Conservation (phyloP, 2,113 vertebrate genomes). For the Tapirus terrestris region DNA sequence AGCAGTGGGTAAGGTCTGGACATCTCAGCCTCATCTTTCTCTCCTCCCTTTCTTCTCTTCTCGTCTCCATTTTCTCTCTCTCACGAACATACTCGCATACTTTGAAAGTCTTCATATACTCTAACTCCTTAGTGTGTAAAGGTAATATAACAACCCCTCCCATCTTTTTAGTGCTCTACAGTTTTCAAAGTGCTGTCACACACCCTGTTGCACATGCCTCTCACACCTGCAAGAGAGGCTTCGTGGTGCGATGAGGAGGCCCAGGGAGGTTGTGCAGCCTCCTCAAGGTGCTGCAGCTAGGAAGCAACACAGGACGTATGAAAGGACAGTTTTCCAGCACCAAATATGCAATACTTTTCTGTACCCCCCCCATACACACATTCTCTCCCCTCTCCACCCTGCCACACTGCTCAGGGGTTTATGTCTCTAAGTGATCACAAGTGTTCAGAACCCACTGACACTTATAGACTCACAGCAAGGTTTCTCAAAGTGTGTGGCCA, state of each 20-base stretch:
- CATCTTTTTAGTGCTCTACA: neutral
- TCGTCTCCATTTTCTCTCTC: neutral
- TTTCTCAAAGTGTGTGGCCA: neutral
- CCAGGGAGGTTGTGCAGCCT: neutral
- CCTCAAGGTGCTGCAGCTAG: neutral
- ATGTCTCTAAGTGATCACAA: neutral
- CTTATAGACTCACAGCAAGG: neutral
- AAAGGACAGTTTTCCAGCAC: neutral
- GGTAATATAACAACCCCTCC: neutral
- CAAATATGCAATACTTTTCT: neutral
- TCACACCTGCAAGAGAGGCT: neutral
- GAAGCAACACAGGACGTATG: neutral
- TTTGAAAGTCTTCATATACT: neutral
- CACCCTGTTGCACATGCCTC: neutral
- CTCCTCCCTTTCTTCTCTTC: neutral
- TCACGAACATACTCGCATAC: neutral
- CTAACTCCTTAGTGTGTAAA: neutral
- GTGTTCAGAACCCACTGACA: neutral
- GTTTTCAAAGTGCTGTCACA: neutral
- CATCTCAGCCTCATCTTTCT: neutral
- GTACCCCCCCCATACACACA: accelerated
- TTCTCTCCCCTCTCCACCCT: neutral
- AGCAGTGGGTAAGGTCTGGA: neutral
- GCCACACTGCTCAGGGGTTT: neutral
- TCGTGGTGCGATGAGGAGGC: neutral